Percentiles rank a stretch among this genome's conserved stretches.
Conservation (phyloP, 2,797 vertebrate genomes). For the Rhadinocentrus ornatus region DNA sequence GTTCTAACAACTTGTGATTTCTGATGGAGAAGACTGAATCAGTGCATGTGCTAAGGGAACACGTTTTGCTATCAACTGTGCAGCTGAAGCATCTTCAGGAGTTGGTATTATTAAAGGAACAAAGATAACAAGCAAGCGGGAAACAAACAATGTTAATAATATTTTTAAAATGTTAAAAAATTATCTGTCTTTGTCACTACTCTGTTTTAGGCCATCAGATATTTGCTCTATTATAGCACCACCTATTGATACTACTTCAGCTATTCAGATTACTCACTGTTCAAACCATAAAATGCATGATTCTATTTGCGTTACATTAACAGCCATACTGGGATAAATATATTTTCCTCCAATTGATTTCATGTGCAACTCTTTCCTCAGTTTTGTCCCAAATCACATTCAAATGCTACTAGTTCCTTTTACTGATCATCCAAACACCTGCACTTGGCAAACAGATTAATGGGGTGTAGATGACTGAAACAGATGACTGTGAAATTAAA, state of each 20-base stretch:
- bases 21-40: slow-evolving; percentile 37
- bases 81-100: slow-evolving; percentile 28
- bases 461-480: slow-evolving; percentile 42
- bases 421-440: slow-evolving; percentile 36
- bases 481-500: slow-evolving; percentile 55
- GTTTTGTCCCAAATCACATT: slow-evolving; percentile 39
- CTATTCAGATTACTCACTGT: slow-evolving; percentile 10
- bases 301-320: neutral
- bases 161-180: slow-evolving; percentile 17
- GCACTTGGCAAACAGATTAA: slow-evolving; percentile 46
- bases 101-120: slow-evolving; percentile 15
- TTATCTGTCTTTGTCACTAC: slow-evolving; percentile 8
- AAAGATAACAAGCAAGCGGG: slow-evolving; percentile 21
- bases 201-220: slow-evolving; percentile 15
- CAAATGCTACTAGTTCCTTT: slow-evolving; percentile 15
- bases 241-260: slow-evolving; percentile 72
- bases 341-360: slow-evolving; percentile 7
- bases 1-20: slow-evolving; percentile 44
- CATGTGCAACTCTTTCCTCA: neutral
- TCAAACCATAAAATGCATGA: neutral
- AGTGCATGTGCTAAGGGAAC: slow-evolving; percentile 32
- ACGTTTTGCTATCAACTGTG: slow-evolving; percentile 41
- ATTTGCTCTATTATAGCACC: slow-evolving; percentile 77
- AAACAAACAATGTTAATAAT: slow-evolving; percentile 15
- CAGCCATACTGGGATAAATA: slow-evolving; percentile 12